Conservation (phyloP, 2,797 vertebrate genomes). For the Dallia pectoralis region DNA sequence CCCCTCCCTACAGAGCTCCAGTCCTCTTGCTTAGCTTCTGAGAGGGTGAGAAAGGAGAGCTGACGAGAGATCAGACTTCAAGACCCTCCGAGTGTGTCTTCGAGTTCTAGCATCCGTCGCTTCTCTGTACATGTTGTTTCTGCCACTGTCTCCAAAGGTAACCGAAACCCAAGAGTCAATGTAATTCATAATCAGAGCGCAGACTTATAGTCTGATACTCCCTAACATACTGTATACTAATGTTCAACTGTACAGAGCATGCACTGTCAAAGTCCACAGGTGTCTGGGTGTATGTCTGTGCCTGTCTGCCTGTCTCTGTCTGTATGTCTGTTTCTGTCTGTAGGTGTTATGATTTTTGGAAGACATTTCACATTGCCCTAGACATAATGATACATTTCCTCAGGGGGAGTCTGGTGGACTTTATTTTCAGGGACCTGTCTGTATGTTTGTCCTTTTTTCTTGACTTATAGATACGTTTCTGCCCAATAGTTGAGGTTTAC, state of each 20-base stretch:
- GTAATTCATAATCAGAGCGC: slow-evolving; percentile 69
- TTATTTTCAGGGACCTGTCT: slow-evolving; percentile 1
- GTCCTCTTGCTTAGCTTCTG: slow-evolving; percentile 80
- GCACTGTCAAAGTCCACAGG: slow-evolving; percentile 40
- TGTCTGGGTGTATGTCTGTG: slow-evolving; percentile 35
- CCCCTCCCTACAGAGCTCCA: slow-evolving; percentile 69
- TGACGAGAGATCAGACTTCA: slow-evolving; percentile 83
- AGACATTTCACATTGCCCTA: not conserved
- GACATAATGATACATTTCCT: slow-evolving; percentile 1
- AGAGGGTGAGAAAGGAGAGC: slow-evolving; percentile 72
- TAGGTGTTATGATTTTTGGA: not conserved
- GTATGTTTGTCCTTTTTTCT: slow-evolving; percentile 13
- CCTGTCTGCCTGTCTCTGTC: not conserved
- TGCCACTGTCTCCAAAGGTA: slow-evolving; percentile 82
- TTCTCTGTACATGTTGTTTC: slow-evolving; percentile 85
- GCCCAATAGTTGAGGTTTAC: not conserved
- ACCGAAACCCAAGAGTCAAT: slow-evolving; percentile 64
- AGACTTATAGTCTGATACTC: slow-evolving; percentile 30
- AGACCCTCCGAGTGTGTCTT: slow-evolving; percentile 77
- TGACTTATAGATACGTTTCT: slow-evolving; percentile 30
- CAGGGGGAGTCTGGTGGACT: not conserved
- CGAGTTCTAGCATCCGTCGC: slow-evolving; percentile 81
- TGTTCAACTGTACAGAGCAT: slow-evolving; percentile 63
- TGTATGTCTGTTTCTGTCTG: slow-evolving; percentile 5
- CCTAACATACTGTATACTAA: slow-evolving; percentile 50